Evolutionary conservation across 1,140 invertebrate species (phyloP).

Genomic region (Zaprionus africanus): DNA sequence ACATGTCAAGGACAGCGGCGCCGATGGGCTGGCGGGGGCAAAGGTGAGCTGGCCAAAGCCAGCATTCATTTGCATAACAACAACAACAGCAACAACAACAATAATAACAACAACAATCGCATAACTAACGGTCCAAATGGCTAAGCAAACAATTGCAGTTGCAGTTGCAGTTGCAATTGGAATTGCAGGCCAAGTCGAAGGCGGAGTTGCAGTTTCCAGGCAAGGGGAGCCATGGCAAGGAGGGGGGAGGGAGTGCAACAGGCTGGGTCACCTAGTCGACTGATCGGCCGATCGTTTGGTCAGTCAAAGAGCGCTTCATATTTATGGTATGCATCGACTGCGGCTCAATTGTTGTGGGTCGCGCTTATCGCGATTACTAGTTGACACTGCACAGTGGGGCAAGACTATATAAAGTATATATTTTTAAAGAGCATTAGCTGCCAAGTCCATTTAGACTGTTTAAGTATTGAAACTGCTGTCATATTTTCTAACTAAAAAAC

Average conservation of each 20-base stretch:
- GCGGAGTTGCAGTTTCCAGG: constrained; percentile 12
- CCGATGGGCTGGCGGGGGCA: constrained; percentile 27
- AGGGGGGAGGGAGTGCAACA: constrained; percentile 10
- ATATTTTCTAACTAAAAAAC: too few species aligned
- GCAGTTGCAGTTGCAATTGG: constrained; percentile 27
- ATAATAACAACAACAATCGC: background rate
- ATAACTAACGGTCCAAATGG: constrained; percentile 46
- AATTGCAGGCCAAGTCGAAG: constrained; percentile 10
- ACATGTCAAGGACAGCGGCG: constrained; percentile 54
- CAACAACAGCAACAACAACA: background rate
- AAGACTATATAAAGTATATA: background rate
- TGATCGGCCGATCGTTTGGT: constrained; percentile 4
- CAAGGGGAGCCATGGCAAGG: background rate
- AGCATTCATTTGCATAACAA: constrained; percentile 60
- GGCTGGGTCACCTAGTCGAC: constrained; percentile 11
- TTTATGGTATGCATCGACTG: constrained; percentile 30
- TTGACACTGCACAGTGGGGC: constrained; percentile 15
- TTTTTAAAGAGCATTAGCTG: too few species aligned
- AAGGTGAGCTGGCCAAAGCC: constrained; percentile 23
- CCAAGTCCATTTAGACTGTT: too few species aligned
- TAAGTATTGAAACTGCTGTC: too few species aligned
- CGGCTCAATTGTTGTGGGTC: constrained; percentile 29
- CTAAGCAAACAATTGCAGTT: constrained; percentile 44
- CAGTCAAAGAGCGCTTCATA: constrained; percentile 55
- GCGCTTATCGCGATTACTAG: constrained; percentile 53